These are phyloP conservation scores for Acromyrmex charruanus DNA, from an alignment of 1,140 invertebrate species.

Conservation along the genomic window DNA sequence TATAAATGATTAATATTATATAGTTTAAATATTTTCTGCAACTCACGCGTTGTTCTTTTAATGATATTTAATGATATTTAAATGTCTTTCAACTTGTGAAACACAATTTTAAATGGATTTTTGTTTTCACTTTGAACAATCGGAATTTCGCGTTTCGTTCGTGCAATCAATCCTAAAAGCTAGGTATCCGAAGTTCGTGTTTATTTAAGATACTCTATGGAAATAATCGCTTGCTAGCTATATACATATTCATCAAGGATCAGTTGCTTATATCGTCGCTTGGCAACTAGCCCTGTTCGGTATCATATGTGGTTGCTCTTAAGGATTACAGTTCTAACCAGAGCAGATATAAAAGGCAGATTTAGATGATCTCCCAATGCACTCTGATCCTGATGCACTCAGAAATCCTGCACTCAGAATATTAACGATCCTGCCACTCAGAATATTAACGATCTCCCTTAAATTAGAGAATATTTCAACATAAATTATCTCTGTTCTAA, in stretches of 20 bases:
- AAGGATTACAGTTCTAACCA: not conserved
- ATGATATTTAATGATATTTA: not conserved
- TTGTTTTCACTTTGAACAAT: not conserved
- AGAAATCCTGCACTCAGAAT: not conserved
- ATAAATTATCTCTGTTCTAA: not conserved
- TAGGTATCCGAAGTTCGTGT: not conserved
- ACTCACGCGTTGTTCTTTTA: not conserved
- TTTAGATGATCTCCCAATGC: constrained; percentile 1
- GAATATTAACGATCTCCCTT: not conserved
- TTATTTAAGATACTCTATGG: constrained; percentile 1
- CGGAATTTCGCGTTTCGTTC: not conserved
- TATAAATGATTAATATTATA: not conserved
- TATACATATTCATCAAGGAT: constrained; percentile 41
- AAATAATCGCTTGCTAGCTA: not conserved
- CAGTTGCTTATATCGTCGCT: not conserved
- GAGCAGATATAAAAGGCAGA: not conserved
- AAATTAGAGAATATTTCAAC: not conserved
- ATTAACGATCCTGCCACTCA: not conserved
- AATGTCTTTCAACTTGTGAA: not conserved
- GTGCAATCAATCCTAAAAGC: not conserved
- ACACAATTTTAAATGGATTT: not conserved
- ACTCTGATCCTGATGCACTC: not conserved
- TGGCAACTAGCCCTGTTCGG: not conserved
- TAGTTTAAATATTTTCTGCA: not conserved
- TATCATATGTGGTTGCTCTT: not conserved